A percentile compares a stretch with the other conserved stretches of the same genome.
phyloP scores from a whole-genome alignment of 2,797 vertebrate genomes.

The Aplochiton taeniatus region DNA sequence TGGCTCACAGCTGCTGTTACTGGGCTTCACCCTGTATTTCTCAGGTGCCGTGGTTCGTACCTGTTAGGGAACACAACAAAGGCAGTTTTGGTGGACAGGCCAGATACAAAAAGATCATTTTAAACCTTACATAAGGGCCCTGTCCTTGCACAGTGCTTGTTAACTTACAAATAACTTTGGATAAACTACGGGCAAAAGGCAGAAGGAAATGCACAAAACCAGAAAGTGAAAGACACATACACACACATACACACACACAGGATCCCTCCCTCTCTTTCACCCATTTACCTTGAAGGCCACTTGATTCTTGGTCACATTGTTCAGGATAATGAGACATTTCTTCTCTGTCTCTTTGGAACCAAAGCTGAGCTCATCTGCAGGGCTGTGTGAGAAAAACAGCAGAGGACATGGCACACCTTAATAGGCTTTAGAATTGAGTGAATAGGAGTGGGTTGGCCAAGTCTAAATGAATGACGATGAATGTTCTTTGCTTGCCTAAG shows the following conservation, averaged over 20 bases:
- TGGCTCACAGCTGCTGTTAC: slow-evolving; percentile 91
- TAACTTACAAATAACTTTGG: no score
- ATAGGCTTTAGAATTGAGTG: neutral
- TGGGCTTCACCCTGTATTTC: slow-evolving; percentile 96
- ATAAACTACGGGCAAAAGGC: no score
- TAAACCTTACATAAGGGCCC: neutral
- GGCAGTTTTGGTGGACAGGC: neutral
- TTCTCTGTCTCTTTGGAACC: slow-evolving; percentile 90
- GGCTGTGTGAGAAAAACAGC: slow-evolving; percentile 69
- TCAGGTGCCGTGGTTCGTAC: slow-evolving; percentile 97
- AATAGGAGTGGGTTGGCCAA: neutral
- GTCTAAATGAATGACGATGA: neutral
- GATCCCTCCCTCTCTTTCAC: no score
- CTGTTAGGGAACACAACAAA: slow-evolving; percentile 61
- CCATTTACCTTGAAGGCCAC: slow-evolving; percentile 94
- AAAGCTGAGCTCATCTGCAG: slow-evolving; percentile 94
- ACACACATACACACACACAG: neutral
- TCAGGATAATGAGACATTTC: slow-evolving; percentile 91
- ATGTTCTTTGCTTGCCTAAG: neutral
- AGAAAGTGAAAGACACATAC: no score
- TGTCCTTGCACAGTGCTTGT: neutral
- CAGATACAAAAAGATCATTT: neutral
- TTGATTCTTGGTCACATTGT: slow-evolving; percentile 92
- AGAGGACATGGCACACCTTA: neutral
- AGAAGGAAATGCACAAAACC: no score